Percentiles rank a stretch among this genome's conserved stretches.
phyloP scores from a whole-genome alignment of 92 coral and sea anemone species.

The Pocillopora meandrina region DNA sequence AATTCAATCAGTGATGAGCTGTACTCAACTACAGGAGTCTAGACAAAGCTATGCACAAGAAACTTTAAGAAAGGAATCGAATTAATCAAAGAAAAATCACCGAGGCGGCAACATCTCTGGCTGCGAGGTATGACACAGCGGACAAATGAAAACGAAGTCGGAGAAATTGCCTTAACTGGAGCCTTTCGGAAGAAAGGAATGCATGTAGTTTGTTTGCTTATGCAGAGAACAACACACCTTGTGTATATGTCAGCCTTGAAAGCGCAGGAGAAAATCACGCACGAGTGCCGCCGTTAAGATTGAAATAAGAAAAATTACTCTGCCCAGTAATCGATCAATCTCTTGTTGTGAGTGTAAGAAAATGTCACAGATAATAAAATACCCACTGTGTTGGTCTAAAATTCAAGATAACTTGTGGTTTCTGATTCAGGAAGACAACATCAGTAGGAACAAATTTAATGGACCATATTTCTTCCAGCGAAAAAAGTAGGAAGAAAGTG shows the following conservation, averaged over 20 bases:
- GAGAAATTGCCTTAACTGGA: too few relatives aligned
- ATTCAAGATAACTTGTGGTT: conserved; percentile 1
- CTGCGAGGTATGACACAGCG: neutral
- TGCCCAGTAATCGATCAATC: neutral
- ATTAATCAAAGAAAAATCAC: too few relatives aligned
- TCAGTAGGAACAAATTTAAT: neutral
- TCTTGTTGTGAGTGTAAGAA: neutral
- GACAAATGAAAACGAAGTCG: too few relatives aligned
- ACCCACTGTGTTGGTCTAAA: conserved; percentile 1
- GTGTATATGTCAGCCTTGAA: neutral
- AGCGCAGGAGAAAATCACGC: neutral
- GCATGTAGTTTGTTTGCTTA: neutral
- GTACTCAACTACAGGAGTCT: neutral
- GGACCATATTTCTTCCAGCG: neutral
- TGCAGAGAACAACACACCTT: neutral
- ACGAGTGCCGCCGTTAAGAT: neutral
- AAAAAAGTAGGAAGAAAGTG: neutral
- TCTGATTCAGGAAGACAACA: neutral
- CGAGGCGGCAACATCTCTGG: too few relatives aligned
- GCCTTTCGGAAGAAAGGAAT: too few relatives aligned
- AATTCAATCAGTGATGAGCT: neutral
- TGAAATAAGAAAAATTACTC: neutral
- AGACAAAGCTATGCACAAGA: too few relatives aligned
- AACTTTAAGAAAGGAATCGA: too few relatives aligned
- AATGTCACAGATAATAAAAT: conserved; percentile 13